Conservation (phyloP, 2,113 vertebrate genomes). For the Channa maculata region DNA sequence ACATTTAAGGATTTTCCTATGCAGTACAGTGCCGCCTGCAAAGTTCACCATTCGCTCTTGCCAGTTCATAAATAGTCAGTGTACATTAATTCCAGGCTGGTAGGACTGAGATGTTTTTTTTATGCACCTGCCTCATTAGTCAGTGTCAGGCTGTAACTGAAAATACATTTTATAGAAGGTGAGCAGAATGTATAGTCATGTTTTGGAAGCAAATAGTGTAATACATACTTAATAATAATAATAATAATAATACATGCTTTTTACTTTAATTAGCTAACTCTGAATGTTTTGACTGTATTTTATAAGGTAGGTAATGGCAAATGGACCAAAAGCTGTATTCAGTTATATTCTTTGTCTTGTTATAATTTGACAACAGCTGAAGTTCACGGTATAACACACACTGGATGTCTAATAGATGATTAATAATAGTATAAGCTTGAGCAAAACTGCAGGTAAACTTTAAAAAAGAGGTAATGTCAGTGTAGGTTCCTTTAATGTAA, state of each 20-base stretch:
- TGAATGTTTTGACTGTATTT: not conserved
- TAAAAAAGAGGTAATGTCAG: not conserved
- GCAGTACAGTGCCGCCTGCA: slow-evolving; percentile 11
- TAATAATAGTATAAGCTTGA: too few species aligned
- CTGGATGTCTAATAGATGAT: not conserved
- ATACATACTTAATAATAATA: not conserved
- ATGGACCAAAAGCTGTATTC: not conserved
- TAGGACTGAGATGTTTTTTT: slow-evolving; percentile 1
- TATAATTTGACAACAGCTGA: not conserved
- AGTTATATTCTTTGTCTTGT: not conserved
- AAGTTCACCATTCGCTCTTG: slow-evolving; percentile 19
- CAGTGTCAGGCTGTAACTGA: not conserved
- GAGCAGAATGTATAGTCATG: not conserved
- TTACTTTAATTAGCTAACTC: not conserved
- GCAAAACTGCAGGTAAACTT: not conserved
- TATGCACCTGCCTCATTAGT: slow-evolving; percentile 1
- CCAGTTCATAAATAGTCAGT: slow-evolving; percentile 37
- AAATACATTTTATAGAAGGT: not conserved
- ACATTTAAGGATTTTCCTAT: slow-evolving; percentile 13
- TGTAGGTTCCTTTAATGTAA: slow-evolving; percentile 8
- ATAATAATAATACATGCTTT: not conserved
- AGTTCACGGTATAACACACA: not conserved
- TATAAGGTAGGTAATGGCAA: not conserved
- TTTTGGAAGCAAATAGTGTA: not conserved
- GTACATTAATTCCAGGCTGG: slow-evolving; percentile 27